Conservation (phyloP, 2,888 invertebrate species). For the Ceraclea dissimilis region DNA sequence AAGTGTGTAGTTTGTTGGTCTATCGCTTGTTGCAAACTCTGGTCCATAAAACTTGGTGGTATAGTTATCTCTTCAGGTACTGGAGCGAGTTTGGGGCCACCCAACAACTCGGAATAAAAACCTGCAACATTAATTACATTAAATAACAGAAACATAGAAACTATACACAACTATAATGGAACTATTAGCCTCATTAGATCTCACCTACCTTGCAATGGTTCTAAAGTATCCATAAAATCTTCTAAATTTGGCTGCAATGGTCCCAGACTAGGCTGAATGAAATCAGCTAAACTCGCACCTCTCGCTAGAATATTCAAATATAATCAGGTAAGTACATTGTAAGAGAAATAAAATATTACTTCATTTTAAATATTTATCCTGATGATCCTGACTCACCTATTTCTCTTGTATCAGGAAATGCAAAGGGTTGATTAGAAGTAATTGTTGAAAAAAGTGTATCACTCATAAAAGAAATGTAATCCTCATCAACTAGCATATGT, state of each 20-base stretch:
- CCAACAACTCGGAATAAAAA: slow-evolving; percentile 44
- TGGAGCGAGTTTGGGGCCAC: slow-evolving; percentile 49
- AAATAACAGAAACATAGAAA: neutral
- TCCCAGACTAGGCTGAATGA: slow-evolving; percentile 96
- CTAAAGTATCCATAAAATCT: slow-evolving; percentile 87
- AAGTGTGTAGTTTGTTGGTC: slow-evolving; percentile 37
- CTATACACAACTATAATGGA: neutral
- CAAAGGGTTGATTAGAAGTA: slow-evolving; percentile 78
- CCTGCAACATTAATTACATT: slow-evolving; percentile 10
- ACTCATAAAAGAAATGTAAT: slow-evolving; percentile 80
- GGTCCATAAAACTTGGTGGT: slow-evolving; percentile 20
- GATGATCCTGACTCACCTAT: slow-evolving; percentile 55
- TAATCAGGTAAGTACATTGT: slow-evolving; percentile 22
- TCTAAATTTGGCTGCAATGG: slow-evolving; percentile 95
- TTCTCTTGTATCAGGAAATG: slow-evolving; percentile 95
- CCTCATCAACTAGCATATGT: slow-evolving; percentile 76
- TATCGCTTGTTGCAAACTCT: slow-evolving; percentile 32
- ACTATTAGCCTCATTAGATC: neutral
- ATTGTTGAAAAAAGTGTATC: slow-evolving; percentile 87
- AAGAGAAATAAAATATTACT: neutral
- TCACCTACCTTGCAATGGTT: slow-evolving; percentile 71
- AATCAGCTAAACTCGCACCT: slow-evolving; percentile 84
- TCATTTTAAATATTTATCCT: slow-evolving; percentile 32
- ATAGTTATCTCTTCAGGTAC: slow-evolving; percentile 49
- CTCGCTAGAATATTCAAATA: slow-evolving; percentile 51